Percentiles rank a stretch among this genome's conserved stretches.
Conservation (phyloP, 2,888 invertebrate species). For the Tachystola acroxantha region DNA sequence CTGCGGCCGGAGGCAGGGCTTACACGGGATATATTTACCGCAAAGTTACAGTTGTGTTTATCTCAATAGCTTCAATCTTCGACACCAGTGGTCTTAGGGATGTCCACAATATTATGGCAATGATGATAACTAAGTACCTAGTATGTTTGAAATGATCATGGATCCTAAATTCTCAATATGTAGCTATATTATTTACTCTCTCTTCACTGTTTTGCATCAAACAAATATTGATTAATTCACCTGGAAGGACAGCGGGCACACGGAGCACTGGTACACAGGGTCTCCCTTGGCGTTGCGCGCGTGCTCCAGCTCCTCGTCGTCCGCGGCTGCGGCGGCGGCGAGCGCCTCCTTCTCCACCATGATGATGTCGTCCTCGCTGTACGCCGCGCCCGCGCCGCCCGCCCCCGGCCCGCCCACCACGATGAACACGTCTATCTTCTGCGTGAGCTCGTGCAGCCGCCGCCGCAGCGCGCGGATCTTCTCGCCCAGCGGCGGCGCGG, state of each 20-base stretch:
- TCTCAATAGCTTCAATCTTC: too few relatives aligned
- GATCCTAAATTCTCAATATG: too few relatives aligned
- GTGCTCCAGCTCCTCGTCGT: slow-evolving; percentile 47
- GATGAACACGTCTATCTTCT: slow-evolving; percentile 69
- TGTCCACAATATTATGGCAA: too few relatives aligned
- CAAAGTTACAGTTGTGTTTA: too few relatives aligned
- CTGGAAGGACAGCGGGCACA: slow-evolving; percentile 59
- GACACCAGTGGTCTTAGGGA: too few relatives aligned
- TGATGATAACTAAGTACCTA: too few relatives aligned
- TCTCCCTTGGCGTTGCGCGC: slow-evolving; percentile 53
- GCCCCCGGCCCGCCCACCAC: slow-evolving; percentile 51
- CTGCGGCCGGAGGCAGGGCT: too few relatives aligned
- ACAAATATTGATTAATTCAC: too few relatives aligned
- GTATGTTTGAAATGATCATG: too few relatives aligned
- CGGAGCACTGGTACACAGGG: slow-evolving; percentile 60
- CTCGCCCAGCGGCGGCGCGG: slow-evolving; percentile 55
- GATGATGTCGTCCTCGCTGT: slow-evolving; percentile 65
- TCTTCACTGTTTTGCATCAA: too few relatives aligned
- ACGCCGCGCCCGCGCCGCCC: slow-evolving; percentile 21
- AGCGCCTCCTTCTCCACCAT: slow-evolving; percentile 62
- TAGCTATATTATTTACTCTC: too few relatives aligned
- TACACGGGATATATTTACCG: too few relatives aligned
- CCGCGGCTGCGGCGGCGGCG: slow-evolving; percentile 49
- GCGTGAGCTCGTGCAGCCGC: slow-evolving; percentile 57
- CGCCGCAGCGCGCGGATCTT: slow-evolving; percentile 58